A percentile compares a stretch with the other conserved stretches of the same genome.
Evolutionary conservation across 2,797 vertebrate genomes (phyloP).

Genomic region (Potorous gilbertii): DNA sequence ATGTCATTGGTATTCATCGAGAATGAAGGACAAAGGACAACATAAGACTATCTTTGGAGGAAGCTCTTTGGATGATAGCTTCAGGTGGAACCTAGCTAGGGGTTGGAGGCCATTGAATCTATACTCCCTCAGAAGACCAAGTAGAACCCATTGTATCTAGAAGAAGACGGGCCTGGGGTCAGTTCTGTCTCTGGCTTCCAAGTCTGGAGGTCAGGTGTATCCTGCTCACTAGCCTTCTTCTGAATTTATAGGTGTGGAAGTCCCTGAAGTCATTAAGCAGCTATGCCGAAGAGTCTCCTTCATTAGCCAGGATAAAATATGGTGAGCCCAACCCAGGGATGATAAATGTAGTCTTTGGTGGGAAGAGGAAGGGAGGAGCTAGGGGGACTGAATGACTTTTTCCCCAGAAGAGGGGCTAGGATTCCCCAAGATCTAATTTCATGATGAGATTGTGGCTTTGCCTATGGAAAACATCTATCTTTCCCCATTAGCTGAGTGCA

Average conservation of each 20-base stretch:
- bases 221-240: background rate
- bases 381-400: background rate
- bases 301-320: conserved; percentile 83
- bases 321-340: conserved; percentile 50
- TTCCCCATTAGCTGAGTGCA: background rate
- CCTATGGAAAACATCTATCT: background rate
- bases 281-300: conserved; percentile 90
- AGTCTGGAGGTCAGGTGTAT: background rate
- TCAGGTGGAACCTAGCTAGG: background rate
- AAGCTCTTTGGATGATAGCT: background rate
- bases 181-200: background rate
- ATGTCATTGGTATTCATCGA: background rate
- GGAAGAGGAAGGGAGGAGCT: background rate
- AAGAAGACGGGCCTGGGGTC: background rate
- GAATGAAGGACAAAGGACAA: background rate
- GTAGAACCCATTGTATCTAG: background rate
- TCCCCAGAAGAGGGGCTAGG: background rate
- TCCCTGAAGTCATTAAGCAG: conserved; percentile 85
- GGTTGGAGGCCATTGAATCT: background rate
- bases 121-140: background rate
- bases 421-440: background rate
- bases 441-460: background rate
- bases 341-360: background rate
- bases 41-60: background rate
- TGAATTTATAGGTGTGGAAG: conserved; percentile 87